These are phyloP conservation scores for Acrocephalus kingi DNA, from an alignment of 2,113 vertebrate species.

Conservation along the genomic window DNA sequence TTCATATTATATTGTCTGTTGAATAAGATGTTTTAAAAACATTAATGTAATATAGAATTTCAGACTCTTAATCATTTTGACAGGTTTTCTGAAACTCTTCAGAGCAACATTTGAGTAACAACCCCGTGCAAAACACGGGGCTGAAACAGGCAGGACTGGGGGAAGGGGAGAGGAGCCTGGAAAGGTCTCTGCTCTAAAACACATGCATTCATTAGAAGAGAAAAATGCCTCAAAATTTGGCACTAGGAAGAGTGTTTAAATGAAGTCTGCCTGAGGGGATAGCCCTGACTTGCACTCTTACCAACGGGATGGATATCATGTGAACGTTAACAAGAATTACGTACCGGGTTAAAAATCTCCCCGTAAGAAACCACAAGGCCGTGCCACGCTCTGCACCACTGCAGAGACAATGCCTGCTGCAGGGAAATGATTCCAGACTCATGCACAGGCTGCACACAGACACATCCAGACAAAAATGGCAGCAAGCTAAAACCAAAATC, in stretches of 20 bases:
- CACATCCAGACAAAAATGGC: rapidly evolving
- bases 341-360: slow-evolving; percentile 19
- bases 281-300: slow-evolving; percentile 50
- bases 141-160: not conserved
- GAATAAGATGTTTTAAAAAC: slow-evolving; percentile 61
- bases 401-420: not conserved
- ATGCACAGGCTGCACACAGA: not conserved
- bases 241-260: slow-evolving; percentile 39
- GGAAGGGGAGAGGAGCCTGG: not conserved
- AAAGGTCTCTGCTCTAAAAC: slow-evolving; percentile 33
- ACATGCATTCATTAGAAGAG: slow-evolving; percentile 46
- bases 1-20: slow-evolving; percentile 54
- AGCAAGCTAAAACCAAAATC: not conserved
- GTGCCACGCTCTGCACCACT: not conserved
- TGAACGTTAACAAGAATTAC: slow-evolving; percentile 36
- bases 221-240: slow-evolving; percentile 52
- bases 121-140: not conserved
- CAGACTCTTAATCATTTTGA: slow-evolving; percentile 68
- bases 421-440: not conserved
- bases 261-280: slow-evolving; percentile 45
- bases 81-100: slow-evolving; percentile 60
- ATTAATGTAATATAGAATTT: slow-evolving; percentile 62
- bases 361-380: not conserved
- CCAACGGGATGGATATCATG: slow-evolving; percentile 33
- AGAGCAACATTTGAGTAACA: not conserved